Percentiles rank a stretch among this genome's conserved stretches.
Evolutionary conservation across 2,888 invertebrate genomes (phyloP).

Genomic region (Hymenopus coronatus): DNA sequence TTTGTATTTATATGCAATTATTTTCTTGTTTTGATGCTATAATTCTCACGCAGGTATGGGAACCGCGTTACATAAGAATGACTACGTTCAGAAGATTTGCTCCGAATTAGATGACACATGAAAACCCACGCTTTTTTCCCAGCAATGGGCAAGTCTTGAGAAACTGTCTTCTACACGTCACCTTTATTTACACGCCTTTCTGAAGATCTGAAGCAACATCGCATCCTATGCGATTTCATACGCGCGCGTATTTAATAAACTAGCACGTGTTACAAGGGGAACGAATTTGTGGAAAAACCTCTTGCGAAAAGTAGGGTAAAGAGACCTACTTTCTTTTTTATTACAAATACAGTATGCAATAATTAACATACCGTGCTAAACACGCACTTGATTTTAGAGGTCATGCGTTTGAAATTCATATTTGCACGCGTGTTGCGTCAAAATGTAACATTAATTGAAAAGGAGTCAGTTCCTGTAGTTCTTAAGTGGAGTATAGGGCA

Average conservation of each 20-base stretch:
- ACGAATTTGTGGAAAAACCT: not conserved
- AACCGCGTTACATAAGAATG: not conserved
- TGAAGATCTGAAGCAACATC: not conserved
- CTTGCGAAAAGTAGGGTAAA: not conserved
- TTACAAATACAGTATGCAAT: not conserved
- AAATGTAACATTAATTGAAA: too few species aligned
- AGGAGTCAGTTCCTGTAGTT: too few species aligned
- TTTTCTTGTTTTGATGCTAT: not conserved
- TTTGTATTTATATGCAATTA: not conserved
- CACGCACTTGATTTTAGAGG: not conserved
- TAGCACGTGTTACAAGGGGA: not conserved
- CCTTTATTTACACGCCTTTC: not conserved
- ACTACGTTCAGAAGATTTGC: not conserved
- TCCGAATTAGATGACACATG: not conserved
- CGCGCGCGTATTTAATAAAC: not conserved
- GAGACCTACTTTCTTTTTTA: not conserved
- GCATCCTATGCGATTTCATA: not conserved
- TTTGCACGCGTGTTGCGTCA: too few species aligned
- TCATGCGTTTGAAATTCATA: too few species aligned
- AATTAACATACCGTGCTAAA: not conserved
- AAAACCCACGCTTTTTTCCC: not conserved
- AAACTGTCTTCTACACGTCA: not conserved
- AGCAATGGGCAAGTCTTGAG: not conserved
- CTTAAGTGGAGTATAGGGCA: too few species aligned
- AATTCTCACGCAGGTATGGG: not conserved